Evolutionary conservation across 2,888 invertebrate genomes (phyloP).

Genomic region (Phaedon cochleariae): DNA sequence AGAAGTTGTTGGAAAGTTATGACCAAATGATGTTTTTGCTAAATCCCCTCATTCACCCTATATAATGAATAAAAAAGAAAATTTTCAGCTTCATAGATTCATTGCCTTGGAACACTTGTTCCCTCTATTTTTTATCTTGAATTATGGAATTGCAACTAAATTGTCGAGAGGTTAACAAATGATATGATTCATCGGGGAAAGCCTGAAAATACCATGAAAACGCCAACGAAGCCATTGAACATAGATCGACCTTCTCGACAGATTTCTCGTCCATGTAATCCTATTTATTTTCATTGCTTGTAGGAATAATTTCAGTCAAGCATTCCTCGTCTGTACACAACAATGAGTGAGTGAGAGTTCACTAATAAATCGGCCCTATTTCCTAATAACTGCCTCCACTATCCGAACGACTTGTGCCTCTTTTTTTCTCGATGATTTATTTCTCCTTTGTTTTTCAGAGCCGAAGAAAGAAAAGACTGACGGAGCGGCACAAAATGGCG

Average conservation of each 20-base stretch:
- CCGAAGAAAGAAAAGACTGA: conserved; percentile 94
- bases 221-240: conserved; percentile 9
- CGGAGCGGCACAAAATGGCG: conserved; percentile 67
- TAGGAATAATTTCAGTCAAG: background rate
- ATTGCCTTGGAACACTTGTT: no score
- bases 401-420: no score
- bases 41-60: no score
- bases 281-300: conserved; percentile 1
- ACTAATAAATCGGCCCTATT: background rate
- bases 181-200: conserved; percentile 15
- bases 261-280: background rate
- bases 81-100: no score
- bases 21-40: no score
- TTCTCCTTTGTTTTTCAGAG: conserved; percentile 70
- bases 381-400: background rate
- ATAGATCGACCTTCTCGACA: conserved; percentile 7
- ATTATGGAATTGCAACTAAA: no score
- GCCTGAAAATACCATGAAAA: conserved; percentile 1
- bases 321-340: background rate
- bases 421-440: no score
- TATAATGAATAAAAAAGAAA: no score
- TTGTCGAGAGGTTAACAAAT: background rate
- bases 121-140: no score
- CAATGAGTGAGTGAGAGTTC: background rate
- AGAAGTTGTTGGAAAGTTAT: no score